Percentiles rank a stretch among this genome's conserved stretches.
These are phyloP conservation scores for Indicator indicator DNA, from an alignment of 2,113 vertebrate species.

Conservation along the genomic window DNA sequence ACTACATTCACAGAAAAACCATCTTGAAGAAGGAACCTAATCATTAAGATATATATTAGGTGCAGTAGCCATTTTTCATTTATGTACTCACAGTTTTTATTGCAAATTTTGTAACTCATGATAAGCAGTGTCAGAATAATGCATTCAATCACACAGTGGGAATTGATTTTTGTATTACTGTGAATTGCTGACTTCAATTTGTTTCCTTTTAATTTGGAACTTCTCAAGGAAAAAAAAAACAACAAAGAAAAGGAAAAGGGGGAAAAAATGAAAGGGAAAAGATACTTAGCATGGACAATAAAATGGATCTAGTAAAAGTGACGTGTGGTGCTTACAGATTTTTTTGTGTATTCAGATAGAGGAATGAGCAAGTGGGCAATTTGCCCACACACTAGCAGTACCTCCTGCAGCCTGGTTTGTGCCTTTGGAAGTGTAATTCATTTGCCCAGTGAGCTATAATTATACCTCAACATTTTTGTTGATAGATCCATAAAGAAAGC, in stretches of 20 bases:
- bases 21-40: not conserved
- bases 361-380: not conserved
- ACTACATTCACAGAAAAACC: slow-evolving; percentile 17
- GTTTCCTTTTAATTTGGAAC: not conserved
- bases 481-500: not conserved
- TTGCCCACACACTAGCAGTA: not conserved
- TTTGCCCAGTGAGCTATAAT: not conserved
- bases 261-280: not conserved
- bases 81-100: not conserved
- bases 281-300: not conserved
- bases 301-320: not conserved
- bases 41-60: not conserved
- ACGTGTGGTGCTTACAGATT: not conserved
- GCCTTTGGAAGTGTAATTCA: not conserved
- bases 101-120: not conserved
- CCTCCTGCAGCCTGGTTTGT: not conserved
- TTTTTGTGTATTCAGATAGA: not conserved
- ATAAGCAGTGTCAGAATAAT: not conserved
- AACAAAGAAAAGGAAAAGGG: too few species aligned
- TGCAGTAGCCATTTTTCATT: not conserved
- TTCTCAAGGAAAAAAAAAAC: too few species aligned
- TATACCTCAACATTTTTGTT: not conserved
- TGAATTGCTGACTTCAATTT: not conserved
- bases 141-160: not conserved
- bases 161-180: not conserved